phyloP scores from a whole-genome alignment of 1,140 invertebrate genomes.

The Ridgeia piscesae region DNA sequence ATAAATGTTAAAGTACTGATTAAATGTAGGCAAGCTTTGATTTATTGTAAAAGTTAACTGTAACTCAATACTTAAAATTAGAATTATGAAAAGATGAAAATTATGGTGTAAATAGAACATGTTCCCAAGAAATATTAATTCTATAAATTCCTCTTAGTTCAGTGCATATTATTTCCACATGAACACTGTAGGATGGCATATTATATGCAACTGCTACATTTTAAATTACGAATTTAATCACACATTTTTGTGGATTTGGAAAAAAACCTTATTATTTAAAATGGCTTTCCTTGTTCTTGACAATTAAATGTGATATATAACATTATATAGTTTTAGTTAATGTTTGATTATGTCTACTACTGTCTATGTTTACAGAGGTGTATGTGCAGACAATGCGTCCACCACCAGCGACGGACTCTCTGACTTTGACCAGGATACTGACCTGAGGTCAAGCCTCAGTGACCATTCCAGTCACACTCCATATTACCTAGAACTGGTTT shows the following conservation, averaged over 20 bases:
- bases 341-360: background rate
- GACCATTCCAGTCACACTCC: background rate
- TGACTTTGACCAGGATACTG: background rate
- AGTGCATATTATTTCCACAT: too few species aligned
- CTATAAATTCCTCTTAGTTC: too few species aligned
- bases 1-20: background rate
- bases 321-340: too few species aligned
- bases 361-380: background rate
- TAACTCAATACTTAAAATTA: background rate
- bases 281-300: too few species aligned
- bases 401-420: background rate
- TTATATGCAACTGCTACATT: too few species aligned
- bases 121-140: background rate
- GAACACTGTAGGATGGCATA: too few species aligned
- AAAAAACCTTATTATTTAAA: too few species aligned
- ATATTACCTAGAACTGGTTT: background rate
- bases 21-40: background rate
- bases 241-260: too few species aligned
- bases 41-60: background rate
- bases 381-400: background rate
- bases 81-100: background rate
- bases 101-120: background rate
- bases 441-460: background rate
- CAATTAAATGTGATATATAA: too few species aligned
- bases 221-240: too few species aligned